A percentile compares a stretch with the other conserved stretches of the same genome.
Conservation (phyloP, 1,140 invertebrate genomes). For the Brachionus plicatilis region DNA sequence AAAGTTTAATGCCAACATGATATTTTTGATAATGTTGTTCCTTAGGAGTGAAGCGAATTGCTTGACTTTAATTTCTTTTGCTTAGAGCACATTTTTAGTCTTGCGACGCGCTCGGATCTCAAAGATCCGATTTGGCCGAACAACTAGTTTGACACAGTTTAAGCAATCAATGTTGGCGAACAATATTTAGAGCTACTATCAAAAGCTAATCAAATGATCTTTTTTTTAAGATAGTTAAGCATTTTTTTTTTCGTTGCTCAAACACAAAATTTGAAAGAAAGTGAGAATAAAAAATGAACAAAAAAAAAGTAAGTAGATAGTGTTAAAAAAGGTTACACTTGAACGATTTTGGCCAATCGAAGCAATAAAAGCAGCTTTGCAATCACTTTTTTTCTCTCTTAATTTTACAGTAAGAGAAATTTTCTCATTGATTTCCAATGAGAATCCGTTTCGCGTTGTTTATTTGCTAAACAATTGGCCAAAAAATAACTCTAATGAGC, state of each 20-base stretch:
- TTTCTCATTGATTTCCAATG: not conserved
- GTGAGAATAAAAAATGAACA: not conserved
- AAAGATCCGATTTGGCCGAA: not conserved
- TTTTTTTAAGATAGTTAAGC: not conserved
- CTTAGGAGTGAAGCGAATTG: too few species aligned
- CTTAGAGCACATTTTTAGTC: not conserved
- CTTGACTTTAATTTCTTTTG: not conserved
- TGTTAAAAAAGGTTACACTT: slow-evolving; percentile 17
- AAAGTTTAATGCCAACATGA: too few species aligned
- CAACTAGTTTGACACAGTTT: slow-evolving; percentile 15
- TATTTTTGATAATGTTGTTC: too few species aligned
- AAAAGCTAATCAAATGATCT: slow-evolving; percentile 3
- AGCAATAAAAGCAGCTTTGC: not conserved
- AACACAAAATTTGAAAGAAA: not conserved
- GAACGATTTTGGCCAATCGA: not conserved
- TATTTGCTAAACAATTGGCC: not conserved
- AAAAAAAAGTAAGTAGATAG: not conserved
- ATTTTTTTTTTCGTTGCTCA: not conserved
- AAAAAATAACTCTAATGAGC: not conserved
- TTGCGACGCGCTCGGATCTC: not conserved
- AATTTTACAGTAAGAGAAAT: slow-evolving; percentile 4
- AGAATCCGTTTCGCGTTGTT: not conserved
- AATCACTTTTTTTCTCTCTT: not conserved
- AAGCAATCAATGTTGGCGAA: not conserved
- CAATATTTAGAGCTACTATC: not conserved